phyloP scores from a whole-genome alignment of 2,888 invertebrate species.

The Eupithecia pulchellata region DNA sequence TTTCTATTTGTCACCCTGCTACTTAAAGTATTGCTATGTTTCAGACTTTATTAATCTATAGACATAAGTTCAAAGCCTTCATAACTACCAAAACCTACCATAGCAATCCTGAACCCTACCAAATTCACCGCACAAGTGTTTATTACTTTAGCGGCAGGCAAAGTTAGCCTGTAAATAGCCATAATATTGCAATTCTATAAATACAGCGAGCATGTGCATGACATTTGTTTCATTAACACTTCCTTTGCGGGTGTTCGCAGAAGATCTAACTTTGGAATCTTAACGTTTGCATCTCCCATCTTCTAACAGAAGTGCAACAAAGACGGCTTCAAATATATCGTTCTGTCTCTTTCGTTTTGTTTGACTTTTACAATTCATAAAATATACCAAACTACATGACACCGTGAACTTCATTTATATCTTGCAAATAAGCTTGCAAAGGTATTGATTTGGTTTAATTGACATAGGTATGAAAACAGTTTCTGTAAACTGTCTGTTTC shows the following conservation, averaged over 20 bases:
- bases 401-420: too few species aligned
- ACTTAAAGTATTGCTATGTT: too few species aligned
- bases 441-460: too few species aligned
- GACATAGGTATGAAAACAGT: too few species aligned
- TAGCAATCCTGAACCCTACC: background rate
- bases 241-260: slow-evolving; percentile 65
- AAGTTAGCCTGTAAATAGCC: slow-evolving; percentile 14
- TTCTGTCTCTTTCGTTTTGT: background rate
- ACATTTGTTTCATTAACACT: slow-evolving; percentile 64
- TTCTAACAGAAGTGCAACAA: background rate
- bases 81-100: background rate
- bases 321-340: background rate
- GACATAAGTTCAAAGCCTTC: too few species aligned
- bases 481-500: too few species aligned
- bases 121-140: background rate
- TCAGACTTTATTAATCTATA: too few species aligned
- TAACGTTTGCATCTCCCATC: slow-evolving; percentile 17
- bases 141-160: background rate
- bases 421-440: too few species aligned
- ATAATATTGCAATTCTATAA: slow-evolving; percentile 51
- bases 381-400: too few species aligned
- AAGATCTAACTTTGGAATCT: slow-evolving; percentile 51
- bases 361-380: too few species aligned
- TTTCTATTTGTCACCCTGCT: background rate
- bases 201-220: slow-evolving; percentile 60